A percentile compares a stretch with the other conserved stretches of the same genome.
phyloP scores from a whole-genome alignment of 2,888 invertebrate genomes.

The Zeuzera pyrina region DNA sequence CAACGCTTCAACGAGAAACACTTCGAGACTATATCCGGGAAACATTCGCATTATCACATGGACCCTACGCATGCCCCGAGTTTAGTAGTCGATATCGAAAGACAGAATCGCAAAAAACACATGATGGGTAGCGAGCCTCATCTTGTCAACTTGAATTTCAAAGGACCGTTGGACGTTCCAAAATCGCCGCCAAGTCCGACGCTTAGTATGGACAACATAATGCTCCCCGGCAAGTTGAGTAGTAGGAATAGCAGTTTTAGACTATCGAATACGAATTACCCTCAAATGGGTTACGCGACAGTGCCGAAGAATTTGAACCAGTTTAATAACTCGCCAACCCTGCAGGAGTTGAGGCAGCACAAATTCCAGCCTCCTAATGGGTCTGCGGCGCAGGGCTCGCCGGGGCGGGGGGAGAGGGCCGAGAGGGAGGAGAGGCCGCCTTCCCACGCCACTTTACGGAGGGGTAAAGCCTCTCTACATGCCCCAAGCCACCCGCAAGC shows the following conservation, averaged over 20 bases:
- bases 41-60: constrained; percentile 86
- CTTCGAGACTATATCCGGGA: constrained; percentile 83
- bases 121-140: constrained; percentile 67
- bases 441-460: constrained; percentile 56
- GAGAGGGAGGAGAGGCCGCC: constrained; percentile 32
- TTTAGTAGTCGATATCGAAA: constrained; percentile 87
- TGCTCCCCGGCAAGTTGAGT: constrained; percentile 66
- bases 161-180: constrained; percentile 69
- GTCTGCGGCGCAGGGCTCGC: constrained; percentile 59
- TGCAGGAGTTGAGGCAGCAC: constrained; percentile 71
- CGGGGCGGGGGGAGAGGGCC: constrained; percentile 36
- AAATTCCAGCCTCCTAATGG: constrained; percentile 75
- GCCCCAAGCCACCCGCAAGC: constrained; percentile 82
- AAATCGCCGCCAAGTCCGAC: constrained; percentile 77
- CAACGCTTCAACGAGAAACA: constrained; percentile 79
- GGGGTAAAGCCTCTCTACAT: constrained; percentile 59
- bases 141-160: constrained; percentile 69
- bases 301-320: constrained; percentile 75
- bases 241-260: constrained; percentile 65
- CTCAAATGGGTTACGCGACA: constrained; percentile 68
- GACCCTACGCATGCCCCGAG: constrained; percentile 85
- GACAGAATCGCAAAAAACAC: constrained; percentile 58
- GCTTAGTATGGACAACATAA: constrained; percentile 70
- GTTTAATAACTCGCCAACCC: constrained; percentile 62
- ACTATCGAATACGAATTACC: constrained; percentile 56